Base-by-base conservation (phyloP, 2,797 vertebrate genomes). In the Micromesistius poutassou region DNA sequence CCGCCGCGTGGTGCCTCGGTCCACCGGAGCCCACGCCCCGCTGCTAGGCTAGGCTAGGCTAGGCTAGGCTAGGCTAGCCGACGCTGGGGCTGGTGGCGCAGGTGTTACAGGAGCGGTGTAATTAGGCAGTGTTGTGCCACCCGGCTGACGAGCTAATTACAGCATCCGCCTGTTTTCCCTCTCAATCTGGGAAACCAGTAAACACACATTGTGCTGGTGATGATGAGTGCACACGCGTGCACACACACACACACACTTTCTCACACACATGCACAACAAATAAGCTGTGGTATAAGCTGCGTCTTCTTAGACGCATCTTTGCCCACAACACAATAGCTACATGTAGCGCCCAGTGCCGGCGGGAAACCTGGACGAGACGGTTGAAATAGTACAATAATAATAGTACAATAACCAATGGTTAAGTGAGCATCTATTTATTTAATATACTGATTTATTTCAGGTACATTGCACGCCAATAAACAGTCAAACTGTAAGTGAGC, bases 121-220 rank as follows among this genome's bases (percentile, higher is more conserved):
- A 94, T 95, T 94, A 94, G 85, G 88, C 91, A 85, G 89, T 94
- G 92, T 93, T 92, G 91, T 94, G 92, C 92, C 91, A 91, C 91
- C 90, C 92, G 90, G 92, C 93, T 94, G 93, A 94, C 92, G 91
- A 90, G 91, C 91, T 94, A 94, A 95, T 94, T 93, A 93, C 90
- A 88, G 87, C 87, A 87, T 86, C 91, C 89, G 87, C 88, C 91
- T 93, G 92, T 93, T 94, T 89, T 93, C 90, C 87, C 87, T 89
- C 89, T 90, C 90, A 92, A 89, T 92, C 92, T 93, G 90, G 90
- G 88, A 90, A 91, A 87, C 80, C 85, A 85, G 89, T 90, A 91
- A 92, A 93, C 92, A 91, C 68, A 25, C 87, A 91, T 89, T 87
- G 89, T 92, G 90, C 85, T 88, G 88, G 88, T 87, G 84, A 82